Evolutionary conservation across 2,113 vertebrate genomes (phyloP), one percentile per base, ranked within the genome.

Genomic region (Lasiurus borealis): DNA sequence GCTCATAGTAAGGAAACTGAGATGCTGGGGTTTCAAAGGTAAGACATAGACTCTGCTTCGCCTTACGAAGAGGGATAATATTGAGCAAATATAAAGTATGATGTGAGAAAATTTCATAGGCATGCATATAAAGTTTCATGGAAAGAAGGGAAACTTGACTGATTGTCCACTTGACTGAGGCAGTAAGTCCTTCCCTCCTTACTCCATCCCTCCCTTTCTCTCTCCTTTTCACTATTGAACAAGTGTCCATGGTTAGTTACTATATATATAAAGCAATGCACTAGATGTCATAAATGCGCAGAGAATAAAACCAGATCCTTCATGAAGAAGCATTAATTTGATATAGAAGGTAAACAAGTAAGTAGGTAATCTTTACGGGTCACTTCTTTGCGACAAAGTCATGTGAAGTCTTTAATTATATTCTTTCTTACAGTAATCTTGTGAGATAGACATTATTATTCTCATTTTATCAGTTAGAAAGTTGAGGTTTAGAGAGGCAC

Each of bases 401-500:
- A 16, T 4, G 1, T 68, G 46, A 92, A 18, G 36, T 73, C 73
- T 87, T 86, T 46, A 76, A 52, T 87, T 71, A 81, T 27, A 83
- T 44, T 71, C 36, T 48, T 31, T 90, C 64, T 81, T 23, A 46
- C 6, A 54, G 46, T 71, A 62, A 85, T 64, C 66, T 68, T 76
- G 36, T 85, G 68, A 94, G 13, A 73, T 69, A 76, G 72, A 46
- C 27, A 10, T 52, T 62, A 48, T 72, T 48, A 68, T 54, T 16
- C 15, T 5, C 6, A 46, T 85, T 91, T 76, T 40, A 76, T 40
- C 46, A 36, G 50, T 87, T 82, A 93, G 66, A 83, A 96, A 93
- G 73, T 7, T 54, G 73, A 84, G 29, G 29, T 27, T 85, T 69
- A 80, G 57, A 91, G 34, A 87, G 68, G 66, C 29, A 68, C 68